Evolutionary conservation across 2,797 vertebrate genomes (phyloP), one percentile per base, ranked within the genome.

Genomic region (Melanotaenia maccullochi): DNA sequence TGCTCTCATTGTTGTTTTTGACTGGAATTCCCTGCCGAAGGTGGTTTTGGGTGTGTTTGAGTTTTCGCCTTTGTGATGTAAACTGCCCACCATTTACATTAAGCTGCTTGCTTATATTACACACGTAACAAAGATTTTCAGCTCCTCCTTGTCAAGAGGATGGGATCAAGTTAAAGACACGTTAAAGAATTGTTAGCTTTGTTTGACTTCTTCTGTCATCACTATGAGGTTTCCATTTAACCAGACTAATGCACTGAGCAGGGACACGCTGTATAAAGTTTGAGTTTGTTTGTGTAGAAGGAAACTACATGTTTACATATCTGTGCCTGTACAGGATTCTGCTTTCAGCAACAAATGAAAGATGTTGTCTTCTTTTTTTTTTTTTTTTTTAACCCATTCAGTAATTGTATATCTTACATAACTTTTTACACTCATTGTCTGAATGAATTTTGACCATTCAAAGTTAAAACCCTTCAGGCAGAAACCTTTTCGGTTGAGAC

Each of bases 1-100:
- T 90, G 67, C 71, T 82, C 78, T 81, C 80, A 65, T 78, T 85
- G 75, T 75, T 76, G 70, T 71, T 74, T 77, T 79, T 49, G 78
- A 82, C 59, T 68, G 58, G 71, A 36, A 40, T 83, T 62, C 65
- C 65, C 57, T 63, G 68, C 78, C 80, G 86, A 78, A 78, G 11
- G 49, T 40, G 62, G 83, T 60, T 79, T 65, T 64, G 82, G 75
- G 74, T 78, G 82, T 86, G 81, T 83, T 81, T 80, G 66, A 76
- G 65, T 65, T 85, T 32, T 47, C 59, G 71, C 32, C 32, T 61
- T 67, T 76, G 74, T 60, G 68, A 67, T 71, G 60, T 74, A 80
- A 60, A 62, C 67, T 64, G 32, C 25, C 38, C 69, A 68, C 60
- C 56, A 4, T 78, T 86, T 76, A 88, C 71, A 71, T 55, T 76